These are phyloP conservation scores for Dinomys branickii DNA, from an alignment of 2,113 vertebrate species.

Conservation along the genomic window DNA sequence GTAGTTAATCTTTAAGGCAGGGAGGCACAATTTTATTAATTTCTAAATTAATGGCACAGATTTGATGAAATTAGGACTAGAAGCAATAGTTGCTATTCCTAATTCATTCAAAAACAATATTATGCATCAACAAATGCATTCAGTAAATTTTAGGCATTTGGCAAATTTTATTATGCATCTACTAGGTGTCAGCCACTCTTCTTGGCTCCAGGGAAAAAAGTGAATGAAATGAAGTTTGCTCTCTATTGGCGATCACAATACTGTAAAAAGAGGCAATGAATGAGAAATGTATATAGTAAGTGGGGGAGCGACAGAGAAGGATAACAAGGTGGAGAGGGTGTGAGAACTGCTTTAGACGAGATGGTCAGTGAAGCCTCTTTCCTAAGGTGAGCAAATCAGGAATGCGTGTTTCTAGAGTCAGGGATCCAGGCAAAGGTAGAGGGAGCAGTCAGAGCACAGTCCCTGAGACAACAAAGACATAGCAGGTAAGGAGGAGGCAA, in stretches of 20 bases:
- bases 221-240: not conserved
- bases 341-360: not conserved
- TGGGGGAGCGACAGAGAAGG: not conserved
- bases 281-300: not conserved
- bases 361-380: not conserved
- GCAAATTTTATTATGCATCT: conserved; percentile 1
- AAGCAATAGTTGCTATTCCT: not conserved
- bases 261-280: not conserved
- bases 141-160: not conserved
- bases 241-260: not conserved
- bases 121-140: not conserved
- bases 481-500: not conserved
- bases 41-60: not conserved
- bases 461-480: not conserved
- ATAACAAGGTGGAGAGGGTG: not conserved
- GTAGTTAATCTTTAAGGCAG: not conserved
- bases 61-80: not conserved
- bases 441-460: not conserved
- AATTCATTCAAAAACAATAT: not conserved
- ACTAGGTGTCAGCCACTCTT: not conserved
- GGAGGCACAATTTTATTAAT: conserved; percentile 1
- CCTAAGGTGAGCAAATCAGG: not conserved
- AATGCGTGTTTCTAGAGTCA: not conserved
- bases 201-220: not conserved
- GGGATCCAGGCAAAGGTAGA: not conserved